These are phyloP conservation scores for Tor tambroides DNA, from an alignment of 2,113 vertebrate genomes.

Conservation along the genomic window DNA sequence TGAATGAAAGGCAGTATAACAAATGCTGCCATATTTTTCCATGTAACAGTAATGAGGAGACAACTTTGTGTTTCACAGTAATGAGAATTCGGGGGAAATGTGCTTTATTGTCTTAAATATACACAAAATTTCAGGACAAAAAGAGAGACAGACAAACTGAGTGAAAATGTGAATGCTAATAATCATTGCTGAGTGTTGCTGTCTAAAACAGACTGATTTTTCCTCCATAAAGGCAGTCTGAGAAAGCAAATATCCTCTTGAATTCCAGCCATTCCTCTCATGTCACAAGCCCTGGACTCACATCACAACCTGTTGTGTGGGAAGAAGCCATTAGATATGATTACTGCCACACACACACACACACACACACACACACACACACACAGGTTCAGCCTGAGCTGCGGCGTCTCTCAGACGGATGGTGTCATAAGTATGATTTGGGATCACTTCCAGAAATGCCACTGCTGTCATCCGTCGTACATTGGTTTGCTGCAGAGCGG, in stretches of 20 bases:
- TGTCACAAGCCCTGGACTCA: not conserved
- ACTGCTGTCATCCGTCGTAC: not conserved
- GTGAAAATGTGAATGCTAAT: not conserved
- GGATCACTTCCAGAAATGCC: not conserved
- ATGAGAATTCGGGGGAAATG: not conserved
- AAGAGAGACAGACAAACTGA: not conserved
- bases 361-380: not conserved
- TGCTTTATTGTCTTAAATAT: no score
- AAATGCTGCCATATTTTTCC: no score
- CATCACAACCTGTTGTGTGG: not conserved
- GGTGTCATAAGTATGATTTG: slow-evolving; percentile 22
- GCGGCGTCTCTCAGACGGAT: not conserved
- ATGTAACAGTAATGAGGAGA: not conserved
- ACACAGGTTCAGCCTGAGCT: not conserved
- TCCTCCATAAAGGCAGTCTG: not conserved
- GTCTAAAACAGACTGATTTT: not conserved
- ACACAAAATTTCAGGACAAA: no score
- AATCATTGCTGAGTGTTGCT: not conserved
- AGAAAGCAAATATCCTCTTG: not conserved
- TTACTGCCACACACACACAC: not conserved
- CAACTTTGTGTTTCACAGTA: not conserved
- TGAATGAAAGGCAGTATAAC: not conserved
- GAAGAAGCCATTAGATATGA: not conserved
- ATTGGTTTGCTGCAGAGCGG: slow-evolving; percentile 36
- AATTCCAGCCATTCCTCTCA: slow-evolving; percentile 2